Conservation (phyloP, 2,888 invertebrate species). For the Pilophorus perplexus region DNA sequence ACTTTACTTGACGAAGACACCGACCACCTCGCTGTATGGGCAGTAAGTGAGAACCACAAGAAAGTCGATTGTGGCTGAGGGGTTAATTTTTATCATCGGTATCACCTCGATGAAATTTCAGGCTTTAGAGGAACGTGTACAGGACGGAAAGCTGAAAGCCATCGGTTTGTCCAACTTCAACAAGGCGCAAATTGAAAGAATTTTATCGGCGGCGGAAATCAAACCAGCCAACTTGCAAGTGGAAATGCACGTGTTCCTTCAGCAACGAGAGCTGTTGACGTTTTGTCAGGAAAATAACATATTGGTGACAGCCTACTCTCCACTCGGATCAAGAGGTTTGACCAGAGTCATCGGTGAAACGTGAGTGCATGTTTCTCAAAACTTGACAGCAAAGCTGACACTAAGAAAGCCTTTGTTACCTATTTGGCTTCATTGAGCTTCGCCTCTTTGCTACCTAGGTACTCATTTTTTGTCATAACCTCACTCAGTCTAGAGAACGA, state of each 20-base stretch:
- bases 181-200: constrained; percentile 65
- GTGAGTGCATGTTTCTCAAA: too few species aligned
- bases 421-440: too few species aligned
- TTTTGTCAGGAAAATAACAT: constrained; percentile 61
- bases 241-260: constrained; percentile 55
- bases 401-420: too few species aligned
- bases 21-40: constrained; percentile 70
- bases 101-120: too few species aligned
- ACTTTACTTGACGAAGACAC: constrained; percentile 62
- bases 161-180: constrained; percentile 87
- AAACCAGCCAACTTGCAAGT: constrained; percentile 63
- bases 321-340: constrained; percentile 55
- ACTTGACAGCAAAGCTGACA: too few species aligned
- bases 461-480: too few species aligned
- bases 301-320: constrained; percentile 73
- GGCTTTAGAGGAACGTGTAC: constrained; percentile 67
- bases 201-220: constrained; percentile 61
- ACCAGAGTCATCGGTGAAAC: constrained; percentile 23
- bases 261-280: constrained; percentile 54
- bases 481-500: too few species aligned
- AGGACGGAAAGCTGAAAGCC: constrained; percentile 66
- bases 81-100: too few species aligned
- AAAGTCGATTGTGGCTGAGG: too few species aligned
- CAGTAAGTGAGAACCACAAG: too few species aligned
- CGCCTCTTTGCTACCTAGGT: too few species aligned